Conservation (phyloP, 2,113 vertebrate species). For the Irena cyanogastra region DNA sequence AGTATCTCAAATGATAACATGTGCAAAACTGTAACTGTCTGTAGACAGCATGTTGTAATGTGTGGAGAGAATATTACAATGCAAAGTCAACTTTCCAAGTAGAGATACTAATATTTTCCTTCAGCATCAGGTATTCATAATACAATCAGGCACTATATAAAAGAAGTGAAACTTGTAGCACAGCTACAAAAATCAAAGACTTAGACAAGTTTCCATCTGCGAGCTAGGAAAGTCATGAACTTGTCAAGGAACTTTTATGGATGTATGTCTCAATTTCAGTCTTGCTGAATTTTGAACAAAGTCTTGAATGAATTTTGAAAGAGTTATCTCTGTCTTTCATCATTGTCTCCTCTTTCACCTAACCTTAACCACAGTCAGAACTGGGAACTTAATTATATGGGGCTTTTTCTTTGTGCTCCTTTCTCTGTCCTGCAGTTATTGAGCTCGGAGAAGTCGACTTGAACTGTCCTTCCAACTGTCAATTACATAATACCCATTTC, state of each 20-base stretch:
- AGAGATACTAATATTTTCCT: background rate
- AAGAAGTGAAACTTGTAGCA: background rate
- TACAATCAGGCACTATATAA: background rate
- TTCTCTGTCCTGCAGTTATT: conserved; percentile 42
- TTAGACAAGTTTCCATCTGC: background rate
- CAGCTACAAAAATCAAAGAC: background rate
- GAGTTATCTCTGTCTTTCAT: background rate
- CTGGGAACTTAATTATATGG: background rate
- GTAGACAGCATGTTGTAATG: background rate
- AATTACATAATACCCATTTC: conserved; percentile 23
- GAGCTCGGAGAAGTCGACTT: conserved; percentile 46
- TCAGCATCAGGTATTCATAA: background rate
- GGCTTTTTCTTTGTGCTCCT: background rate
- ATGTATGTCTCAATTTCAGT: background rate
- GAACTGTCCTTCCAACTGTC: conserved; percentile 56
- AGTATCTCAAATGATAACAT: background rate
- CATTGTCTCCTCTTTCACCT: background rate
- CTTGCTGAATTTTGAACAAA: background rate
- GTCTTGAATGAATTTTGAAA: background rate
- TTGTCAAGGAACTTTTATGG: background rate
- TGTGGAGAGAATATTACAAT: background rate
- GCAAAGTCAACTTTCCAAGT: background rate
- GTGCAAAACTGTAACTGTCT: background rate
- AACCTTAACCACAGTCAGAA: background rate
- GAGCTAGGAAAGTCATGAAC: background rate